Evolutionary conservation across 2,888 invertebrate species (phyloP), one percentile per base, ranked within the genome.

Genomic region (Xylota segnis): DNA sequence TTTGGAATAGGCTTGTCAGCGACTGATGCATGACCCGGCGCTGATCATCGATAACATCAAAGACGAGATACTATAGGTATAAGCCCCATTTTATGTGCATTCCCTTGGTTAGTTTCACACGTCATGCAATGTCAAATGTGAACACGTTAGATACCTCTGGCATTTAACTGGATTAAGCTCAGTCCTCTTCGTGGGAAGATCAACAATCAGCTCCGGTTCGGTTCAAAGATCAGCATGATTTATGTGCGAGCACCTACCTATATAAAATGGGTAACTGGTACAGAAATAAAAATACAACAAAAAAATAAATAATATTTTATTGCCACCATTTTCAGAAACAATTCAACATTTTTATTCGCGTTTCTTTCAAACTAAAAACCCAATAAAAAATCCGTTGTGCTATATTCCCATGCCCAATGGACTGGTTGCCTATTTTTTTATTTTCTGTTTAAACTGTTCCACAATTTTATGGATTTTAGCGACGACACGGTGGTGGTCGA

Each of bases 141-240:
- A 86, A 52, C 82, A 86, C 82, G 82, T 56, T 58, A 47, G 54
- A 23, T 76, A 76, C 81, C 66, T 71, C 54, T 86, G 82, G 58
- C 82, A 86, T 86, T 86, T 77, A 68, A 72, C 56, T 77, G 29
- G 16, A 66, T 29, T 59, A 52, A 29, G 34, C 56, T 40, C n/a
- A 23, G 12, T 61, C 66, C 37, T 81, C 75, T 65, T 66, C 66
- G 76, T 86, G 86, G 82, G 86, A 86, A 86, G 86, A 72, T 82
- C 37, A 56, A 32, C 47, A 77, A 82, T 86, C 86, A 76, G 54
- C 23, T 47, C 23, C 23, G 47, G 27, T 9, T 14, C n/a, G 61
- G 86, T 72, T 82, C 86, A 86, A 52, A 86, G 86, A 86, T 86
- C 86, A 81, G 14, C 86, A 61, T 82, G 86, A 82, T 72, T 86